These are phyloP conservation scores for Bombycilla garrulus DNA, from an alignment of 2,113 vertebrate genomes.

Conservation along the genomic window DNA sequence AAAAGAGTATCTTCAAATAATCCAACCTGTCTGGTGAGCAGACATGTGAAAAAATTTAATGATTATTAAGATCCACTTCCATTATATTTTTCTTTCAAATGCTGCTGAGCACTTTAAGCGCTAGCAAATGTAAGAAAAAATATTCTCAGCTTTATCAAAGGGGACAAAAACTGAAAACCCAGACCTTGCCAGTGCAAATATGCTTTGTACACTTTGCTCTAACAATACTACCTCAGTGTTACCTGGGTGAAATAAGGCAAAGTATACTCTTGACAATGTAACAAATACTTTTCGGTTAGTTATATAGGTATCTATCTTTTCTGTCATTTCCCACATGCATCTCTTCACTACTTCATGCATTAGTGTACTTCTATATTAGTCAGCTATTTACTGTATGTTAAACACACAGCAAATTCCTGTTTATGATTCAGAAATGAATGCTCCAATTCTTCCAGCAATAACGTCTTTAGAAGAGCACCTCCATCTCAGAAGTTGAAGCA, in stretches of 20 bases:
- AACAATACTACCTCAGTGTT: not conserved
- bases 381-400: not conserved
- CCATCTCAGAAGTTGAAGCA: not conserved
- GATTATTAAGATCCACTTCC: not conserved
- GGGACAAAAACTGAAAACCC: not conserved
- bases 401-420: not conserved
- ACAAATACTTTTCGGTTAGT: not conserved
- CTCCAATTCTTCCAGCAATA: not conserved
- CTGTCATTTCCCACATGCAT: not conserved
- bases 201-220: not conserved
- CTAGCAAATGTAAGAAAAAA: not conserved
- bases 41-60: not conserved
- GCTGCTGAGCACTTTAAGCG: not conserved
- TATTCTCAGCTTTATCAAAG: not conserved
- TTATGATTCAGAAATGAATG: not conserved
- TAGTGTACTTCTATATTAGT: not conserved
- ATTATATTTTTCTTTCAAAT: not conserved
- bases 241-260: not conserved
- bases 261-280: not conserved
- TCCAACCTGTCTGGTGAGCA: not conserved
- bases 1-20: not conserved
- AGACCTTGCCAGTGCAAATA: not conserved
- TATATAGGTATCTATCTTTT: not conserved
- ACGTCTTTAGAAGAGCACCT: not conserved
- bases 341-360: not conserved